Evolutionary conservation across 2,113 vertebrate species (phyloP), one percentile per base, ranked within the genome.

Genomic region (Shinisaurus crocodilurus): DNA sequence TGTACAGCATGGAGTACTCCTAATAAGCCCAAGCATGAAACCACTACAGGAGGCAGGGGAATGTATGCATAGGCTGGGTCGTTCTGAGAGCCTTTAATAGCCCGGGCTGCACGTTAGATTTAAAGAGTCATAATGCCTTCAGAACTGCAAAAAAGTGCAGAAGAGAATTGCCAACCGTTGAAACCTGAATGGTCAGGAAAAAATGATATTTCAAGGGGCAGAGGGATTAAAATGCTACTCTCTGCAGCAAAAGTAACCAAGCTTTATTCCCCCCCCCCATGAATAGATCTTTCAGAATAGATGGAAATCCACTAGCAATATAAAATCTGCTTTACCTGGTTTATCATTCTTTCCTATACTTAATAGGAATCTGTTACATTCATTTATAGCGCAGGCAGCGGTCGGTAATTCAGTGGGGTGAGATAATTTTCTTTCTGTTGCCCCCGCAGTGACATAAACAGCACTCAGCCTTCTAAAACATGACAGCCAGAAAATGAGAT

Each of bases 401-500:
- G 91, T 92, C 89, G 93, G 85, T 86, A 93, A 91, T 93, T 96
- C 75, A 84, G 60, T 70, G 76, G 82, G 29, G 85, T 90, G 84
- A 95, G 82, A 92, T 85, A 92, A 92, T 96, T 96, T 96, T 89
- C 87, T 95, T 96, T 96, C 92, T 94, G 54, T 95, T 96, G 90
- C 90, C 48, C 29, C 92, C 88, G 86, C 82, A 89, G 92, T 89
- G 93, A 94, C 86, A 92, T 82, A 83, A 94, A 89, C 45, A 88
- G 76, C 85, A 94, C 92, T 95, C 91, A 92, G 67, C 74, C 90
- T 93, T 95, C 94, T 95, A 90, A 96, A 96, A 94, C 87, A 92
- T 48, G 92, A 96, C 95, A 96, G 93, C 94, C 94, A 95, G 95
- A 97, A 97, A 97, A 97, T 97, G 90, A 96, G 94, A 95, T 95